These are phyloP conservation scores for Colaptes auratus DNA, from an alignment of 2,113 vertebrate species.

Conservation along the genomic window DNA sequence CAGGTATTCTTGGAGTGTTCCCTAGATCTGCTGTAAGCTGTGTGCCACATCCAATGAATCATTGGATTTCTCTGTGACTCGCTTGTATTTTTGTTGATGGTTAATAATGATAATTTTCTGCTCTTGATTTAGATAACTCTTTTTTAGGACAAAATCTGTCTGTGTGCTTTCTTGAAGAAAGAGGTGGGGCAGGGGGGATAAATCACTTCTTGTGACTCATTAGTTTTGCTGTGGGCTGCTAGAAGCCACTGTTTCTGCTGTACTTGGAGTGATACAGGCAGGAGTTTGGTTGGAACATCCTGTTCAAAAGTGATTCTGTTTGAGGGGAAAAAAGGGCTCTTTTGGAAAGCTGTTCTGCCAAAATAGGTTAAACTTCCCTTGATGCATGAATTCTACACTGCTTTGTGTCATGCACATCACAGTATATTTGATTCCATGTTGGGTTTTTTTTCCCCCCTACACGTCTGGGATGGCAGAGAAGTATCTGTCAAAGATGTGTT, in stretches of 20 bases:
- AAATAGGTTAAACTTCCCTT: neutral
- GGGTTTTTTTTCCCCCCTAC: too few relatives aligned
- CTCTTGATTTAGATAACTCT: neutral
- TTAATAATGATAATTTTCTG: neutral
- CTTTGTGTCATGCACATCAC: neutral
- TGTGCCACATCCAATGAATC: neutral
- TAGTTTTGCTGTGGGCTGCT: neutral
- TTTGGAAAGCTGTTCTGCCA: neutral
- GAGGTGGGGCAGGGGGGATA: fast-evolving
- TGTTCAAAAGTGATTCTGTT: neutral
- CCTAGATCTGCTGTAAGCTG: neutral
- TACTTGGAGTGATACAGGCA: neutral
- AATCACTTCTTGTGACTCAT: neutral
- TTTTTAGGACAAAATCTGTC: neutral
- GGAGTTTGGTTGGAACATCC: neutral
- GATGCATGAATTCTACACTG: too few relatives aligned
- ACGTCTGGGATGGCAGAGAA: neutral
- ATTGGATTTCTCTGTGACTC: neutral
- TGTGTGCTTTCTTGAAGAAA: neutral
- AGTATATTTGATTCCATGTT: neutral
- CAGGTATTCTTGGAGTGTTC: neutral
- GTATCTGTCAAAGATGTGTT: neutral
- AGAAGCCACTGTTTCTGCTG: neutral
- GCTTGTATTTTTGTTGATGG: neutral
- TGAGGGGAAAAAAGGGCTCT: neutral